Evolutionary conservation across 1,140 invertebrate species (phyloP).

Genomic region (Popillia japonica): DNA sequence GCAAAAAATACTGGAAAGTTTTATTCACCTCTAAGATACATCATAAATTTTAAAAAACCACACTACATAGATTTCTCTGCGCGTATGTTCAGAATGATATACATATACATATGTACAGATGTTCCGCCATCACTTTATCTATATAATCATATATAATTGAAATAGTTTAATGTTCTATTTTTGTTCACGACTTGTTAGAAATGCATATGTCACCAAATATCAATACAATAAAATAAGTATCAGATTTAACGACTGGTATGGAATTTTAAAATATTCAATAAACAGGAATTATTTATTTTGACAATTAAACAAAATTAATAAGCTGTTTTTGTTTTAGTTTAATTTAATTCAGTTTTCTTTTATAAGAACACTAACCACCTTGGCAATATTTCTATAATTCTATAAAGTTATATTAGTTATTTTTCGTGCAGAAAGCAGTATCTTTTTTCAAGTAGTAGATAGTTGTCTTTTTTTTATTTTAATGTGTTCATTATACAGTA

Average conservation of each 20-base stretch:
- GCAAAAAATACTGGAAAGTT: too few relatives aligned
- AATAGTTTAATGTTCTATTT: not conserved
- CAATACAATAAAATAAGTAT: conserved; percentile 30
- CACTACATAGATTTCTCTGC: too few relatives aligned
- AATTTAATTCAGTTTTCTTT: conserved; percentile 34
- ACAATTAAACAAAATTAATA: conserved; percentile 37
- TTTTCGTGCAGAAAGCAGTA: conserved; percentile 28
- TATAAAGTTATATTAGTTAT: conserved; percentile 34
- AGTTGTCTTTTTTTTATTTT: conserved; percentile 33
- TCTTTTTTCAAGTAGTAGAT: conserved; percentile 36
- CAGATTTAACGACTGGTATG: conserved; percentile 23
- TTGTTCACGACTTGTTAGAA: not conserved
- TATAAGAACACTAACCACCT: conserved; percentile 40
- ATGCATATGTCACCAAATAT: not conserved
- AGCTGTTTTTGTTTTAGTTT: conserved; percentile 39
- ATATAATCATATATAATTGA: not conserved
- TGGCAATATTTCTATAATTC: conserved; percentile 38
- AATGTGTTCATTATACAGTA: conserved; percentile 9
- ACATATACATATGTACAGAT: too few relatives aligned
- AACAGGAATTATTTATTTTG: conserved; percentile 12
- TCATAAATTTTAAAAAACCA: too few relatives aligned
- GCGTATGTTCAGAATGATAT: too few relatives aligned
- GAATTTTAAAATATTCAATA: not conserved
- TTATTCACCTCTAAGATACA: too few relatives aligned
- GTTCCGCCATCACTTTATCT: not conserved